These are phyloP conservation scores for Halocaridina rubra DNA, from an alignment of 2,888 invertebrate genomes.

Conservation along the genomic window DNA sequence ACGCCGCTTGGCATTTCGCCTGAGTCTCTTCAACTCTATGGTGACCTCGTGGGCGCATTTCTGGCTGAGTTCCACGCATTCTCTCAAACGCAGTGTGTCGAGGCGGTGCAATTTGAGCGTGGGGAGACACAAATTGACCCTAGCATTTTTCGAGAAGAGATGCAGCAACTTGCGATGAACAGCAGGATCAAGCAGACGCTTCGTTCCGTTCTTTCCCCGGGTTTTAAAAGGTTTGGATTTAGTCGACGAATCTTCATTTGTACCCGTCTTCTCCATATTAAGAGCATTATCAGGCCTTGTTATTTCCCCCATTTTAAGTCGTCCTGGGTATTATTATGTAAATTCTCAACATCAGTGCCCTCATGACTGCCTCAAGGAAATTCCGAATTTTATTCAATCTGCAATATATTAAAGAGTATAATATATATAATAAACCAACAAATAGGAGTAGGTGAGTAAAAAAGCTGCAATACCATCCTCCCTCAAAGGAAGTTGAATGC, in stretches of 20 bases:
- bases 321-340: too few relatives aligned
- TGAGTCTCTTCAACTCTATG: neutral
- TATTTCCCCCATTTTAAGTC: constrained; percentile 12
- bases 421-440: too few relatives aligned
- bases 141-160: neutral
- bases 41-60: neutral
- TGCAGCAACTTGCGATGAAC: neutral
- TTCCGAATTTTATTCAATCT: too few relatives aligned
- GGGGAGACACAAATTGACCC: neutral
- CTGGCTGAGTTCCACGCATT: neutral
- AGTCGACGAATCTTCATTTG: neutral
- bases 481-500: too few relatives aligned
- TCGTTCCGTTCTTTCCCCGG: neutral
- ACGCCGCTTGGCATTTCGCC: neutral
- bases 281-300: neutral
- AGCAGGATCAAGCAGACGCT: neutral
- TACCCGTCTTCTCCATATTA: neutral
- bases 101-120: neutral
- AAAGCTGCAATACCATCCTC: too few relatives aligned
- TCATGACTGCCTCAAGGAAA: too few relatives aligned
- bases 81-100: neutral
- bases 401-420: too few relatives aligned
- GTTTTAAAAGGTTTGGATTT: neutral
- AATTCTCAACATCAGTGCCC: too few relatives aligned
- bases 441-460: too few relatives aligned